phyloP scores from a whole-genome alignment of 2,797 vertebrate species.

The Pseudochirops cupreus region DNA sequence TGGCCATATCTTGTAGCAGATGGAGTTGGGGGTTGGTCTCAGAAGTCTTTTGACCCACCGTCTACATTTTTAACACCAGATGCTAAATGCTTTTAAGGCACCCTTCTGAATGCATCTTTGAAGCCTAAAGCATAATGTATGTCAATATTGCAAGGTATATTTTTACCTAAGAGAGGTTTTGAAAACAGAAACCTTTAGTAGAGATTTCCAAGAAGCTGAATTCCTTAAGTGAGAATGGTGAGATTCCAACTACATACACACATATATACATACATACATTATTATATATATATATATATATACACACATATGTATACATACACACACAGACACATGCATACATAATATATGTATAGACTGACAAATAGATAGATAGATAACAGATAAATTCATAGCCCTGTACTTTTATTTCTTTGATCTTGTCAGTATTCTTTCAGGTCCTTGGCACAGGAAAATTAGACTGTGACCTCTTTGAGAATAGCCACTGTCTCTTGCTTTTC shows the following conservation, averaged over 20 bases:
- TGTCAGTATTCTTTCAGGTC: background rate
- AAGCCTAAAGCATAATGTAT: too few species aligned
- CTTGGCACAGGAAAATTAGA: background rate
- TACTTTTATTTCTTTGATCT: background rate
- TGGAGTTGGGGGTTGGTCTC: background rate
- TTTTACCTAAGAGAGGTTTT: background rate
- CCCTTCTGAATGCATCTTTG: background rate
- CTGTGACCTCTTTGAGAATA: background rate
- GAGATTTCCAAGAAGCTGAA: background rate
- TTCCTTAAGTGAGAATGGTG: background rate
- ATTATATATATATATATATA: too few species aligned
- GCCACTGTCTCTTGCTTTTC: background rate
- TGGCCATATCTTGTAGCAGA: background rate
- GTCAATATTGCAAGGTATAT: background rate
- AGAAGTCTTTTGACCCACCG: background rate
- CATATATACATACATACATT: background rate
- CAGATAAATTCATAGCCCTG: too few species aligned
- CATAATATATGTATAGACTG: background rate
- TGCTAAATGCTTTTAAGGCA: background rate
- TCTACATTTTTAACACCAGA: constrained; percentile 2
- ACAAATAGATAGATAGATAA: too few species aligned
- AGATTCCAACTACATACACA: background rate
- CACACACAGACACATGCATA: background rate
- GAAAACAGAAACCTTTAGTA: background rate
- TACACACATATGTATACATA: too few species aligned